A percentile compares a stretch with the other conserved stretches of the same genome.
Evolutionary conservation across 2,113 vertebrate genomes (phyloP).

Genomic region (Zeus faber): DNA sequence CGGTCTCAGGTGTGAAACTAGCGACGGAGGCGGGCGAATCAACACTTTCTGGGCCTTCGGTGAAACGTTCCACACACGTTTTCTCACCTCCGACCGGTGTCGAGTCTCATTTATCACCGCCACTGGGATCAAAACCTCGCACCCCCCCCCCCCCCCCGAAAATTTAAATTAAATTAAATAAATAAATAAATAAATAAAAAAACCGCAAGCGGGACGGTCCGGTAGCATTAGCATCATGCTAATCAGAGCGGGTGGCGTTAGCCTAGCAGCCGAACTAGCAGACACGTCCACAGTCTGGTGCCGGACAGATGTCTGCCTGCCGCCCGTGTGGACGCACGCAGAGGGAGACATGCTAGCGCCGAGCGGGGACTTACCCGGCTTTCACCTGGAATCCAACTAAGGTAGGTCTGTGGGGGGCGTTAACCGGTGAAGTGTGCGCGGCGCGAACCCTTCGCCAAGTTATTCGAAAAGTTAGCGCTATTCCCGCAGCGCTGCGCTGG

Average conservation of each 20-base stretch:
- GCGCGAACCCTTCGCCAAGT: not conserved
- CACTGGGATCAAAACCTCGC: too few species aligned
- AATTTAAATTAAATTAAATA: too few species aligned
- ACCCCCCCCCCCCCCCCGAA: too few species aligned
- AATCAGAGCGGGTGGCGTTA: constrained; percentile 17
- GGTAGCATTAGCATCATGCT: constrained; percentile 22
- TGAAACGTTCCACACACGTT: too few species aligned
- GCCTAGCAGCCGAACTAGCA: too few species aligned
- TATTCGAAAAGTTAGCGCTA: too few species aligned
- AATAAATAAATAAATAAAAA: too few species aligned
- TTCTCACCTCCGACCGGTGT: too few species aligned
- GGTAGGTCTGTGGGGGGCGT: constrained; percentile 27
- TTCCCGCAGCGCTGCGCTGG: constrained; percentile 35
- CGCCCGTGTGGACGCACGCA: not conserved
- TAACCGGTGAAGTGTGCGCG: not conserved
- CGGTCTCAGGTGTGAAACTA: too few species aligned
- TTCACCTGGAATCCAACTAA: constrained; percentile 9
- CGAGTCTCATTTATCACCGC: too few species aligned
- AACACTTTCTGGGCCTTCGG: too few species aligned
- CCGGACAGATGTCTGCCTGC: constrained; percentile 36
- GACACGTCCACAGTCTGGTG: constrained; percentile 51
- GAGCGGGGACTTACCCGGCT: constrained; percentile 13
- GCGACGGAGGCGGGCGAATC: too few species aligned
- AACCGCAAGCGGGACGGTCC: not conserved
- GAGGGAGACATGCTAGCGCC: constrained; percentile 41